Base-by-base conservation (phyloP, 2,888 invertebrate genomes). In the Entomobrya proxima region DNA sequence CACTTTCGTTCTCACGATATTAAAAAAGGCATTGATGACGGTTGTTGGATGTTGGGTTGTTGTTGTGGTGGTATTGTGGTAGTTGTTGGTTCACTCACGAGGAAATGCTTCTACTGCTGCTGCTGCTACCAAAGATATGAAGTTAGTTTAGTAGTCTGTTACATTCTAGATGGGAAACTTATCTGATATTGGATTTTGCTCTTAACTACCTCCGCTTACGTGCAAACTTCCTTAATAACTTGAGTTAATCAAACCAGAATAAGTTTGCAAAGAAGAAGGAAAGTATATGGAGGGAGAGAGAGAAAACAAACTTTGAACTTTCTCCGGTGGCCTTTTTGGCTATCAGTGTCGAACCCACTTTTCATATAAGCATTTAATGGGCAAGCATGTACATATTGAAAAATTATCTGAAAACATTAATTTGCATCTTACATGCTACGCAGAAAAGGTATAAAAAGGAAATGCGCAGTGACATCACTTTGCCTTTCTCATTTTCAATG, bases 111-210 rank as follows among this genome's bases (percentile, higher is more conserved):
- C 32, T 47, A 7, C 47, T 72, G 13, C 47, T 72, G 35, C 21
- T 24, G 21, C 13, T 32, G 67, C 18, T 67, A 37, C 1, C 2
- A 27, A 18, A 58, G 58, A 35, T 67, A 67, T n/a, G n/a, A n/a
- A n/a, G n/a, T 37, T 67, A 15, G 67, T 37, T 67, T 21, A n/a
- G 67, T 47, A 55, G 52, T 61, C 64, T 40, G 77, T 32, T 79
- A 72, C 52, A 55, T 74, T 64, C 47, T 47, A 44, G 61, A 82
- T 82, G 75, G 64, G 78, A 86, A 86, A 82, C 82, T 86, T 86
- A 86, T 86, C 72, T 82, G 81, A 82, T 86, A 86, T 82, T 81
- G 80, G 82, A 82, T 82, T 82, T 75, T 64, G 55, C 52, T 32
- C 75, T 61, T 74, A 81, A 81, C 81, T 69, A 50, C 58, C 72